Evolutionary conservation across 2,113 vertebrate species (phyloP).

Genomic region (Donacobius atricapilla): DNA sequence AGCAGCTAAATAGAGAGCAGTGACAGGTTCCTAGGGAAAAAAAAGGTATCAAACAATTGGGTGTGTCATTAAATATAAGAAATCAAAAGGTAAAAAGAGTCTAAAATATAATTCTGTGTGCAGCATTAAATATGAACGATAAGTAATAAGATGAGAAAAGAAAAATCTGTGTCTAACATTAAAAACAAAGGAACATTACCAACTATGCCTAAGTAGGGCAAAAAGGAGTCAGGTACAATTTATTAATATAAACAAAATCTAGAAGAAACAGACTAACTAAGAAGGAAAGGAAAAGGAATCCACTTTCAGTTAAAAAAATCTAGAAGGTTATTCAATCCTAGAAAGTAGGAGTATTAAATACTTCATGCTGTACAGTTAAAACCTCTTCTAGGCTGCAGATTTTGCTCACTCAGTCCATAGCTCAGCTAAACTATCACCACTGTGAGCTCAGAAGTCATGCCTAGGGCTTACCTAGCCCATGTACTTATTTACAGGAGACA

Average conservation of each 20-base stretch:
- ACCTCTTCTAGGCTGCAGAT: background rate
- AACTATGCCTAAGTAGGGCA: constrained; percentile 68
- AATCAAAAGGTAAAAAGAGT: constrained; percentile 67
- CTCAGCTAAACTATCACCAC: background rate
- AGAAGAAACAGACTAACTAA: constrained; percentile 60
- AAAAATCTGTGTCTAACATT: constrained; percentile 66
- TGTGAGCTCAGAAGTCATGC: background rate
- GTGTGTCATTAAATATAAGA: constrained; percentile 61
- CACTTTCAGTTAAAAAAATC: background rate
- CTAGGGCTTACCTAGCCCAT: background rate
- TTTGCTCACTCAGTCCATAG: background rate
- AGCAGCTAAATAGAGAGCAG: constrained; percentile 58
- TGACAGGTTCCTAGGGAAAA: constrained; percentile 55
- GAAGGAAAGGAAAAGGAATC: constrained; percentile 24
- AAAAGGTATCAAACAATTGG: constrained; percentile 65
- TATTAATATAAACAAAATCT: constrained; percentile 66
- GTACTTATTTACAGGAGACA: background rate
- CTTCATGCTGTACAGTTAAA: background rate
- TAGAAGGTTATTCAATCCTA: background rate
- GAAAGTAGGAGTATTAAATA: background rate
- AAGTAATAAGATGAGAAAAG: constrained; percentile 69
- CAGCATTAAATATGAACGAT: constrained; percentile 70
- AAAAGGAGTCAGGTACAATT: constrained; percentile 59
- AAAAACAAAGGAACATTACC: constrained; percentile 64
- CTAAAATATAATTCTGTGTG: constrained; percentile 68